A percentile compares a stretch with the other conserved stretches of the same genome.
phyloP scores from a whole-genome alignment of 2,888 invertebrate species.

The Mythimna loreyi region DNA sequence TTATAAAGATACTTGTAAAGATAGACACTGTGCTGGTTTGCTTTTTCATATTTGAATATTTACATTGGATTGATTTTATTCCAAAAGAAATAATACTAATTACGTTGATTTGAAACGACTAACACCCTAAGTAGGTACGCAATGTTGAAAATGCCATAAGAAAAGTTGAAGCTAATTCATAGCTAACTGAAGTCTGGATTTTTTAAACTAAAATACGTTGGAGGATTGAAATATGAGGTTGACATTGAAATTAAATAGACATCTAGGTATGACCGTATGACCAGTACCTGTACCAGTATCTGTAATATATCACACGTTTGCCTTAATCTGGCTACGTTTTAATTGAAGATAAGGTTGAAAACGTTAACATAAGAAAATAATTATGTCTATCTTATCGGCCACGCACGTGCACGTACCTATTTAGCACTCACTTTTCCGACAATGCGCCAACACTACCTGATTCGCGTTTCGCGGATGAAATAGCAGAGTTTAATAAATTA shows the following conservation, averaged over 20 bases:
- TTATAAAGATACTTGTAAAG: too few species aligned
- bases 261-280: not conserved
- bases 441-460: not conserved
- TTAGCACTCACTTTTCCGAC: not conserved
- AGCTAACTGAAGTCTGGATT: not conserved
- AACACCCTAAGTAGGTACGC: too few species aligned
- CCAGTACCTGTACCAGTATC: not conserved
- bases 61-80: not conserved
- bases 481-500: too few species aligned
- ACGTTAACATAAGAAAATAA: slow-evolving; percentile 36
- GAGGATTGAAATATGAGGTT: not conserved
- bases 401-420: not conserved
- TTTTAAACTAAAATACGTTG: too few species aligned
- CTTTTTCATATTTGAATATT: not conserved
- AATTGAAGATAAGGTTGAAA: slow-evolving; percentile 7
- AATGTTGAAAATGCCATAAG: not conserved
- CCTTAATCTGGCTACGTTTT: not conserved
- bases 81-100: not conserved
- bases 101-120: not conserved
- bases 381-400: slow-evolving; percentile 33
- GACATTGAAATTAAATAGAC: not conserved
- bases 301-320: not conserved
- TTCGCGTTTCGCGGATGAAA: not conserved
- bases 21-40: not conserved
- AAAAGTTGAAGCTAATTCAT: not conserved